Evolutionary conservation across 2,113 vertebrate genomes (phyloP), one percentile per base, ranked within the genome.

Genomic region (Sapayoa aenigma): DNA sequence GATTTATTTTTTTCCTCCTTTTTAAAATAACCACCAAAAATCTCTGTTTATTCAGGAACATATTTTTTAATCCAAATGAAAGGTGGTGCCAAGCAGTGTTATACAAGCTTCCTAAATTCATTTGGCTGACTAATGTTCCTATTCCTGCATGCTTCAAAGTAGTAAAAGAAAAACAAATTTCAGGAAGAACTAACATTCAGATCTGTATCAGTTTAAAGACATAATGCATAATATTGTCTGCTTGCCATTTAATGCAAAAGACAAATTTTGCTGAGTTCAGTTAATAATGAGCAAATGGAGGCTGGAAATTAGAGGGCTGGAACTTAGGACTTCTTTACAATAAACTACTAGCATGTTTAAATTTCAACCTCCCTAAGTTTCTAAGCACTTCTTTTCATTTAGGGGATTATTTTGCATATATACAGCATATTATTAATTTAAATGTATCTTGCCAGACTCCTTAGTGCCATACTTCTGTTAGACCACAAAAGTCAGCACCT

Each of bases 31-130:
- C 46, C 47, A 87, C 30, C 35, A 90, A 84, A 93, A 93, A 94
- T 9, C 39, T 90, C 72, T 87, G 80, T 84, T 88, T 80, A 91
- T 90, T 75, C 53, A 84, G 55, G 60, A 85, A 65, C 35, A 58
- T 50, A 68, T 14, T 90, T 95, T 93, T 93, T 46, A 75, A 91
- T 93, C 72, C 73, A 93, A 87, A 77, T 0, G n/a, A 87, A 82
- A 84, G 55, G 89, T 18, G 21, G 33, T 95, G 95, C 94, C 89
- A 96, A 93, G 71, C 52, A 79, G 44, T 23, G 71, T 97, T 97
- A 97, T 56, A 97, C 95, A 97, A 96, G 93, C 85, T 96, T 97
- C 92, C 94, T 95, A 96, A 96, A 95, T 78, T 95, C 88, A 96
- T 95, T 88, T 94, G 89, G 89, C 77, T 96, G 92, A 91, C 73